Percentiles rank a stretch among this genome's conserved stretches.
Conservation (phyloP, 1,140 invertebrate genomes). For the Musca vetustissima region DNA sequence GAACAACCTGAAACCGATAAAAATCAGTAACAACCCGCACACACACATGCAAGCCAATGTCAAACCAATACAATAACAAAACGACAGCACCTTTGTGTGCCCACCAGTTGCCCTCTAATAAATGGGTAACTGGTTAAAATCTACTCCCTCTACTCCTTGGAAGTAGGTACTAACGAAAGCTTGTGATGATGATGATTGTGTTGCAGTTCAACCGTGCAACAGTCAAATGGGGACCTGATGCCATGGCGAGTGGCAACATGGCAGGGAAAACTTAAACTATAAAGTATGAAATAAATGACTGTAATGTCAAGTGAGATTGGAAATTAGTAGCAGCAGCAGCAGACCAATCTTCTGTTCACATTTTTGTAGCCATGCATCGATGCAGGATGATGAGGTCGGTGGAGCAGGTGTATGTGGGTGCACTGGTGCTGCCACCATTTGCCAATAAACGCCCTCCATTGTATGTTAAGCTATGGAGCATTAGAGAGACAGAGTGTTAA, state of each 20-base stretch:
- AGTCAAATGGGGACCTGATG: not conserved
- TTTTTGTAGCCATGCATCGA: slow-evolving; percentile 18
- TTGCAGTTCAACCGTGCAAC: too few relatives aligned
- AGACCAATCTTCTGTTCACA: slow-evolving; percentile 12
- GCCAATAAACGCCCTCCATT: not conserved
- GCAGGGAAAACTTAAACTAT: slow-evolving; percentile 30
- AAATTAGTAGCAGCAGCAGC: slow-evolving; percentile 25
- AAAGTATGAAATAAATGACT: slow-evolving; percentile 34
- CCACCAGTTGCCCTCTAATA: not conserved
- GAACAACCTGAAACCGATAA: slow-evolving; percentile 37
- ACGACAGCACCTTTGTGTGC: not conserved
- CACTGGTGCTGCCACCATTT: too few relatives aligned
- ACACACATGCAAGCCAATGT: not conserved
- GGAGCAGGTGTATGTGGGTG: slow-evolving; percentile 37
- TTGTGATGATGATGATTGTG: too few relatives aligned
- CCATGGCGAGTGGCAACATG: not conserved
- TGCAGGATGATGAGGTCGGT: too few relatives aligned
- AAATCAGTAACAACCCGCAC: slow-evolving; percentile 23
- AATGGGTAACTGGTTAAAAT: too few relatives aligned
- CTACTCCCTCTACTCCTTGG: too few relatives aligned
- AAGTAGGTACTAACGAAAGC: too few relatives aligned
- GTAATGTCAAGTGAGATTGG: slow-evolving; percentile 27
- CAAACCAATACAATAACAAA: not conserved
- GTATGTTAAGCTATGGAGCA: not conserved
- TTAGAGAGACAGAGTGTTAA: not conserved